Evolutionary conservation across 2,113 vertebrate species (phyloP).

Genomic region (Calidris pugnax): DNA sequence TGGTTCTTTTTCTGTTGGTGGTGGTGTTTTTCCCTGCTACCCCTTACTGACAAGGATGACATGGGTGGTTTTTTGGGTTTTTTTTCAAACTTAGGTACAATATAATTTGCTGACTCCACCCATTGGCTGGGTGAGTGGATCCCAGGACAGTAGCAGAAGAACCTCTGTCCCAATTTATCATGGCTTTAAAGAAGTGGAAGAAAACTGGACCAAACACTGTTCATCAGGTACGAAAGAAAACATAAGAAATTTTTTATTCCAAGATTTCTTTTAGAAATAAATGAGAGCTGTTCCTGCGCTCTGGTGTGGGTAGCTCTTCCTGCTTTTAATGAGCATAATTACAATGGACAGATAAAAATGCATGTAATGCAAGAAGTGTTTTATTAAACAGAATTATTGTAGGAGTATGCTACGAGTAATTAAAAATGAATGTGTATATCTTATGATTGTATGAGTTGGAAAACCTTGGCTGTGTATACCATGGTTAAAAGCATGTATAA

Average conservation of each 20-base stretch:
- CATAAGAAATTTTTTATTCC: background rate
- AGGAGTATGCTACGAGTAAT: background rate
- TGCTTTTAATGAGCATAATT: background rate
- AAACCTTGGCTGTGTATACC: background rate
- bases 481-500: fast-evolving
- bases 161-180: conserved; percentile 85
- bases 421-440: background rate
- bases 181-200: conserved; percentile 97
- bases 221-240: conserved; percentile 81
- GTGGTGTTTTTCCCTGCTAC: fast-evolving
- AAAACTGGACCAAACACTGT: conserved; percentile 97
- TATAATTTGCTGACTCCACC: conserved; percentile 94
- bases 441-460: background rate
- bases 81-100: conserved; percentile 82
- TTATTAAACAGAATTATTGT: background rate
- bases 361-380: background rate
- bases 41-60: background rate
- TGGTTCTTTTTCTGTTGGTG: background rate
- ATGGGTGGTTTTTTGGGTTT: background rate
- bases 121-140: conserved; percentile 79
- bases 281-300: background rate
- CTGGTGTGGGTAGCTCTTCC: background rate
- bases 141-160: conserved; percentile 83
- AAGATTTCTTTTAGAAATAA: background rate
- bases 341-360: background rate